Evolutionary conservation across 2,113 vertebrate species (phyloP).

Genomic region (Oryzias celebensis): DNA sequence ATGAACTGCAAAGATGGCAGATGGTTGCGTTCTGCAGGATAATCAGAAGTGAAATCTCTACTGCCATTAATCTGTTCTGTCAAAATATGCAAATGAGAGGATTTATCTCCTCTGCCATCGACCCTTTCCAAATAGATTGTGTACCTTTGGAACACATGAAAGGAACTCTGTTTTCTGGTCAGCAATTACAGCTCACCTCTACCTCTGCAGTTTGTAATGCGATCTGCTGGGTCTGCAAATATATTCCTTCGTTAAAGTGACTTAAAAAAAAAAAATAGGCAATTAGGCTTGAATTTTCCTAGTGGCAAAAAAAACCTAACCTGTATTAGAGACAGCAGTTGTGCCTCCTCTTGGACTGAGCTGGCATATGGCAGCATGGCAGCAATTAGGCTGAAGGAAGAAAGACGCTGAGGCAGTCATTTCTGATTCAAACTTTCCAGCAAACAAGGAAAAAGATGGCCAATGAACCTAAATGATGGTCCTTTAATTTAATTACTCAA

Average conservation of each 20-base stretch:
- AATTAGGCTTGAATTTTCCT: slow-evolving; percentile 49
- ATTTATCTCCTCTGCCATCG: slow-evolving; percentile 24
- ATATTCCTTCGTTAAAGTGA: slow-evolving; percentile 46
- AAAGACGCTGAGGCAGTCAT: slow-evolving; percentile 51
- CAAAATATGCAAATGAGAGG: slow-evolving; percentile 45
- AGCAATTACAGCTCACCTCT: slow-evolving; percentile 45
- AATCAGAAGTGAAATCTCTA: slow-evolving; percentile 43
- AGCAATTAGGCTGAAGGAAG: slow-evolving; percentile 59
- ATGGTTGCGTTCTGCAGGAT: slow-evolving; percentile 40
- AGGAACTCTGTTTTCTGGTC: slow-evolving; percentile 13
- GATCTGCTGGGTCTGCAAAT: slow-evolving; percentile 39
- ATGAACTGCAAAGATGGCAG: slow-evolving; percentile 1
- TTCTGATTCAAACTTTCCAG: slow-evolving; percentile 34
- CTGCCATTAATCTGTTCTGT: slow-evolving; percentile 33
- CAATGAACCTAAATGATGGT: slow-evolving; percentile 40
- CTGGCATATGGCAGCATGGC: slow-evolving; percentile 45
- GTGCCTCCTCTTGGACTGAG: slow-evolving; percentile 29
- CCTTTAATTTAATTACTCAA: slow-evolving; percentile 32
- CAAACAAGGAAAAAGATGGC: slow-evolving; percentile 43
- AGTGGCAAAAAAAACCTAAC: slow-evolving; percentile 38
- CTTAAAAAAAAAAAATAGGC: slow-evolving; percentile 44
- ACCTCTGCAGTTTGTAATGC: slow-evolving; percentile 33
- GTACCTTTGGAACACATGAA: slow-evolving; percentile 34
- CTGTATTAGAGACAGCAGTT: slow-evolving; percentile 27
- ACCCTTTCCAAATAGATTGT: slow-evolving; percentile 29